phyloP scores from a whole-genome alignment of 2,888 invertebrate genomes.

The Eremobia ochroleuca region DNA sequence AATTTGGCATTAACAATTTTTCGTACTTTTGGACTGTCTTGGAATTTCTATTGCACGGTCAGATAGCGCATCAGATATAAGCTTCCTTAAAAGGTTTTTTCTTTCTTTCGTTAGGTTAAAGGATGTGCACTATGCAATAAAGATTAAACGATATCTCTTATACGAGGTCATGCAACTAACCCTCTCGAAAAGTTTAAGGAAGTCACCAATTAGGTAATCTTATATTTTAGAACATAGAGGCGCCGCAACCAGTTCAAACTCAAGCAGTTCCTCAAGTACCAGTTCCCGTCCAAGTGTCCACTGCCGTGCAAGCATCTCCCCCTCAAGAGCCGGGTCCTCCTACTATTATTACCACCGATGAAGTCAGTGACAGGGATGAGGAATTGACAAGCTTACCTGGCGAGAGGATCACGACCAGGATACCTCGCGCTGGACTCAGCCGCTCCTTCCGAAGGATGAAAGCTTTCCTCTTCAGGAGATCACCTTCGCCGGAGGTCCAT shows the following conservation, averaged over 20 bases:
- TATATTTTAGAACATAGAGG: constrained; percentile 73
- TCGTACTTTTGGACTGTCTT: not conserved
- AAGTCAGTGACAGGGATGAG: constrained; percentile 65
- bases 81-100: not conserved
- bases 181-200: not conserved
- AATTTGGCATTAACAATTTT: not conserved
- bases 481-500: constrained; percentile 66
- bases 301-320: constrained; percentile 58
- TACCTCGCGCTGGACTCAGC: constrained; percentile 81
- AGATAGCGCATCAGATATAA: not conserved
- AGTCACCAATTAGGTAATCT: not conserved
- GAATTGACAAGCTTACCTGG: constrained; percentile 61
- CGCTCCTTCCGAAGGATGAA: constrained; percentile 80
- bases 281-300: constrained; percentile 58
- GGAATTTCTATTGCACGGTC: not conserved
- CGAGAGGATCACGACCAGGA: constrained; percentile 66
- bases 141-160: not conserved
- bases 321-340: constrained; percentile 36
- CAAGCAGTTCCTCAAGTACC: constrained; percentile 44
- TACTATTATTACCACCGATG: constrained; percentile 28
- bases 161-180: not conserved
- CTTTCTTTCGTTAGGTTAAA: not conserved
- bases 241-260: constrained; percentile 52
- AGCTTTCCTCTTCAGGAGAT: constrained; percentile 73
- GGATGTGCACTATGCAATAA: not conserved